A percentile compares a stretch with the other conserved stretches of the same genome.
Evolutionary conservation across 1,140 invertebrate genomes (phyloP).

Genomic region (Heliconius hermathena): DNA sequence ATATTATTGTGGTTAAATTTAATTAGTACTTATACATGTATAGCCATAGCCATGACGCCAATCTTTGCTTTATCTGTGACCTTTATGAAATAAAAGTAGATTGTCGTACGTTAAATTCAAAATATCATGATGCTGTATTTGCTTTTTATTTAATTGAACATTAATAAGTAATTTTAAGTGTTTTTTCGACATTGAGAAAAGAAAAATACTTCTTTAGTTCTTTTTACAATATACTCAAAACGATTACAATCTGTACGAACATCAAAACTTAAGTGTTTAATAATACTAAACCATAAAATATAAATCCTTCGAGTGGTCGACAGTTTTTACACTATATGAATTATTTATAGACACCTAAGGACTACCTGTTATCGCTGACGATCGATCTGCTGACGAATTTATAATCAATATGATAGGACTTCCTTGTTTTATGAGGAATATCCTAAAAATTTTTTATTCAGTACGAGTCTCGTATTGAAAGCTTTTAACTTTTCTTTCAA

Average conservation of each 20-base stretch:
- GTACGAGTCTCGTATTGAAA: neutral
- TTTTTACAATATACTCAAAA: neutral
- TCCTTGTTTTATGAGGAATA: neutral
- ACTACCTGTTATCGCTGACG: conserved; percentile 2
- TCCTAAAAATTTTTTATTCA: no score
- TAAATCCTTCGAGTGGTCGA: neutral
- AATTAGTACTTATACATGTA: no score
- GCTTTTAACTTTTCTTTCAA: no score
- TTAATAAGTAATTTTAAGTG: no score
- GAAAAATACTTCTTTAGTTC: neutral
- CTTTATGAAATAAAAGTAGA: no score
- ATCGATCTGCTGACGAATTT: neutral
- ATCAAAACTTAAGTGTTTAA: neutral
- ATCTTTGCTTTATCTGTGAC: no score
- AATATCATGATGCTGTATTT: no score
- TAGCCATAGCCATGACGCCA: no score
- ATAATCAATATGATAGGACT: neutral
- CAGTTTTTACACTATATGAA: neutral
- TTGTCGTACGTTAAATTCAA: no score
- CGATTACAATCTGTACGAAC: neutral
- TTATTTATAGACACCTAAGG: neutral
- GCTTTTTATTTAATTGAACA: no score
- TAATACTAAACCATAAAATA: neutral
- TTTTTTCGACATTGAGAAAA: neutral
- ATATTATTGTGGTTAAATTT: no score